Base-by-base conservation (phyloP, 2,113 vertebrate genomes). In the Semnopithecus entellus region DNA sequence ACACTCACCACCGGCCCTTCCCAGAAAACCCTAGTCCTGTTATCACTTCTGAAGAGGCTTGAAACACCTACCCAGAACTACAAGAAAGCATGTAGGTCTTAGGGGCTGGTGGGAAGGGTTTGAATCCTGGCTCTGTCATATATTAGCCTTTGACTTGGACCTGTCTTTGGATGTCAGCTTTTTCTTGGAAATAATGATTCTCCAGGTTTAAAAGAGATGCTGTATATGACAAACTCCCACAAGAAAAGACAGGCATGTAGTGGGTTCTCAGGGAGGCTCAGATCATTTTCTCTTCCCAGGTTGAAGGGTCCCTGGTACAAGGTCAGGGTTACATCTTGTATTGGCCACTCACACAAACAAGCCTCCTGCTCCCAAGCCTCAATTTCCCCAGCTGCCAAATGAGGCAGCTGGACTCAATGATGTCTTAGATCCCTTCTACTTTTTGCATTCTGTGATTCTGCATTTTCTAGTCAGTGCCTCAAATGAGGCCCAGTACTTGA, bases 1-100 rank as follows among this genome's bases (percentile, higher is more conserved):
- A 22, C 92, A 35, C 73, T 97, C 97, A 94, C 93, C 85, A 94
- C 81, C 5, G 73, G 88, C 95, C 94, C 81, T 93, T 85, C 90
- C 96, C 82, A 88, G 35, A 93, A 92, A 85, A 12, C 84, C 55
- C 68, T 68, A 78, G 45, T 92, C 59, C 45, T 84, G 38, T 43
- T 84, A 40, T 27, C 8, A 0, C 84, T 97, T 96, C 68, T 88
- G 72, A 91, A 88, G 70, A 88, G 81, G 38, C 23, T 57, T 66
- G n/a, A 57, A 27, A 2, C 6, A 50, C 23, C 73, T 10, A 27
- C 40, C 4, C 57, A 43, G 73, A 88, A 64, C 35, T 32, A 0
- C 2, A n/a, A 76, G 45, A 81, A 85, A 76, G 40, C n/a, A 16
- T 0, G 2, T 38, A 40, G 59, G 27, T 91, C 59, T 61, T 38